phyloP scores from a whole-genome alignment of 1,140 invertebrate genomes.

The Drusus annulatus region DNA sequence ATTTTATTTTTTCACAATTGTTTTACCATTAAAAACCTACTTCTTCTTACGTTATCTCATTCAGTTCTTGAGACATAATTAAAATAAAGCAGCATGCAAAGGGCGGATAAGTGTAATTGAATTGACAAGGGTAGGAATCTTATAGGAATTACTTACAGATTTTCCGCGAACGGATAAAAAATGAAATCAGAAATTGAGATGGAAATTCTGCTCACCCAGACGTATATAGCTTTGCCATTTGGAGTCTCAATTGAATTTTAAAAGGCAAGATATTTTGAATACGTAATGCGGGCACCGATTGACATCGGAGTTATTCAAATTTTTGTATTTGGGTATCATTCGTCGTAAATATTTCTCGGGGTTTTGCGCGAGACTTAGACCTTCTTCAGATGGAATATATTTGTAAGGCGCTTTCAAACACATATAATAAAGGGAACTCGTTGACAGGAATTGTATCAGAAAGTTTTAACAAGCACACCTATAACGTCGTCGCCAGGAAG shows the following conservation, averaged over 20 bases:
- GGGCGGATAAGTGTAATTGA: neutral
- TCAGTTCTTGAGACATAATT: too few species aligned
- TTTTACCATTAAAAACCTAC: neutral
- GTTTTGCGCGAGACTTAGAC: neutral
- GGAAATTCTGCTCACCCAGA: constrained; percentile 16
- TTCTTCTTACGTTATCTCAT: neutral
- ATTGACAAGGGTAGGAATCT: neutral
- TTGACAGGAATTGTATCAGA: neutral
- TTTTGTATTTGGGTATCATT: constrained; percentile 34
- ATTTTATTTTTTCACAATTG: too few species aligned
- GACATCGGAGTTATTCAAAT: constrained; percentile 34
- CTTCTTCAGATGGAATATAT: neutral
- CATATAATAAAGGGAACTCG: neutral
- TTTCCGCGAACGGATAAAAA: constrained; percentile 17
- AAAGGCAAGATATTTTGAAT: constrained; percentile 35
- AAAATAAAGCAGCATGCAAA: neutral
- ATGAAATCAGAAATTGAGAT: constrained; percentile 21
- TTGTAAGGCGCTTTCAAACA: neutral
- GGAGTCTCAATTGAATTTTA: constrained; percentile 28
- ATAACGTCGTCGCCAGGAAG: too few species aligned
- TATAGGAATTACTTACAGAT: constrained; percentile 8
- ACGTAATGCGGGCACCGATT: constrained; percentile 23
- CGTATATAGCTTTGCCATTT: constrained; percentile 17
- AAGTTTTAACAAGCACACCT: neutral
- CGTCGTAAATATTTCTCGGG: constrained; percentile 15